Base-by-base conservation (phyloP, 30 jellyfish, hydroid and myxozoan genomes). In the Mastigias papua region DNA sequence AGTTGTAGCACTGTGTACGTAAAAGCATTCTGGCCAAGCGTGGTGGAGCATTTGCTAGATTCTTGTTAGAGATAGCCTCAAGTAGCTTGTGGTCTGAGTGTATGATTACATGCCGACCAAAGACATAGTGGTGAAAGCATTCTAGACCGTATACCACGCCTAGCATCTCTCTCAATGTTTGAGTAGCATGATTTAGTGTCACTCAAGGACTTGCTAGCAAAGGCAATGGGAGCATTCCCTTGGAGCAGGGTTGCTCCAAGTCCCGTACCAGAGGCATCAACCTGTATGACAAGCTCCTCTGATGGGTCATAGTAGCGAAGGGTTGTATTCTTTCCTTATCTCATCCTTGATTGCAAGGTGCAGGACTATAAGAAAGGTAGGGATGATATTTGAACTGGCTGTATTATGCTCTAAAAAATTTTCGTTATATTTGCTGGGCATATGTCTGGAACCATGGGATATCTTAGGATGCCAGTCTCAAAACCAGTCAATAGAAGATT, bases 31-130 rank as follows among this genome's bases (percentile, higher is more conserved):
- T 58, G 15, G 82, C 90, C 58, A 79, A 25, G 82, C 81, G 65
- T 20, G 67, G 67, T 54, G 90, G 90, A 23, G 81, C 81, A 62
- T 79, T 79, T 20, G 64, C 90, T n/a, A 79, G 32, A 64, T 76
- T 42, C 76, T 48, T 48, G 48, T 13, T 76, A 2, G 76, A 37
- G 42, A 76, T 46, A 16, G 49, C 88, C 27, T 42, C 82, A 26
- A 51, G 76, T 22, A 82, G 88, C 28, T 42, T 76, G 7, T 76
- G 88, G 76, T 76, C 88, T 8, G 88, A 37, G 76, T 76, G 76
- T 2, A 50, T 79, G 25, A 26, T 42, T 5, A 76, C 54, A 42
- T 76, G 74, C 26, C 46, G 74, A 9, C 76, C 82, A 50, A 15
- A 76, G 25, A 76, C 69, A 34, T 48, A 76, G 76, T 76, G 50